Percentiles rank a stretch among this genome's conserved stretches.
Evolutionary conservation across 2,113 vertebrate genomes (phyloP).

Genomic region (zebrafish (Danio rerio)): DNA sequence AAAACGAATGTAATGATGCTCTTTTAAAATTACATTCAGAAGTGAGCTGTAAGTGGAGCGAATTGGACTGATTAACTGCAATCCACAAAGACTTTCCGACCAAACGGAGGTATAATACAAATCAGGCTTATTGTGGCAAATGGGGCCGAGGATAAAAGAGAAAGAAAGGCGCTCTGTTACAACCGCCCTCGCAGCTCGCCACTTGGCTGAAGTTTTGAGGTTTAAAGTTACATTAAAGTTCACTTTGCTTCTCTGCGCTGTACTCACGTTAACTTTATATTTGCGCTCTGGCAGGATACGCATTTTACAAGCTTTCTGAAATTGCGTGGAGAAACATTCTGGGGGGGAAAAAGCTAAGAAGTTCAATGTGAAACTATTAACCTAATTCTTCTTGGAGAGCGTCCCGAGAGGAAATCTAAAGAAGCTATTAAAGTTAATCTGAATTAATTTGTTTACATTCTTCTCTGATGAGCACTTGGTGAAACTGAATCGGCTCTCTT

Average conservation of each 20-base stretch:
- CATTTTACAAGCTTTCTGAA: slow-evolving; percentile 30
- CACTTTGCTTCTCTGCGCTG: slow-evolving; percentile 38
- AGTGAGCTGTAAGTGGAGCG: not conserved
- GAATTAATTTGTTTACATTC: slow-evolving; percentile 69
- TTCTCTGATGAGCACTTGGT: slow-evolving; percentile 47
- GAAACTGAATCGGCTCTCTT: slow-evolving; percentile 32
- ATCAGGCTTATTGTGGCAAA: slow-evolving; percentile 51
- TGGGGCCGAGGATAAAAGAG: slow-evolving; percentile 38
- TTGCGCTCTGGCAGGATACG: slow-evolving; percentile 19
- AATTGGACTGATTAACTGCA: slow-evolving; percentile 37
- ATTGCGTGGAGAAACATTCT: slow-evolving; percentile 7
- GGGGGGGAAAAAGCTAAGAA: not conserved
- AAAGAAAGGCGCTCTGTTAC: slow-evolving; percentile 43
- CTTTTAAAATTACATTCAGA: slow-evolving; percentile 3
- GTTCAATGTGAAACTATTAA: slow-evolving; percentile 50
- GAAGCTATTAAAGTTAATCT: slow-evolving; percentile 63
- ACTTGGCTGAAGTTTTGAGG: slow-evolving; percentile 46
- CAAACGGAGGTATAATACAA: slow-evolving; percentile 20
- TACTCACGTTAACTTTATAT: slow-evolving; percentile 33
- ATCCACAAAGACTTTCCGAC: slow-evolving; percentile 27
- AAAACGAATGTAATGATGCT: not conserved
- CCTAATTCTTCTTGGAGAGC: slow-evolving; percentile 57
- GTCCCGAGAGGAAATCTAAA: slow-evolving; percentile 58
- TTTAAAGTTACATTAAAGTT: slow-evolving; percentile 57
- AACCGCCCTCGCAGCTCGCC: slow-evolving; percentile 38